A percentile compares a stretch with the other conserved stretches of the same genome.
Evolutionary conservation across 2,888 invertebrate species (phyloP).

Genomic region (Drosophila planitibia): DNA sequence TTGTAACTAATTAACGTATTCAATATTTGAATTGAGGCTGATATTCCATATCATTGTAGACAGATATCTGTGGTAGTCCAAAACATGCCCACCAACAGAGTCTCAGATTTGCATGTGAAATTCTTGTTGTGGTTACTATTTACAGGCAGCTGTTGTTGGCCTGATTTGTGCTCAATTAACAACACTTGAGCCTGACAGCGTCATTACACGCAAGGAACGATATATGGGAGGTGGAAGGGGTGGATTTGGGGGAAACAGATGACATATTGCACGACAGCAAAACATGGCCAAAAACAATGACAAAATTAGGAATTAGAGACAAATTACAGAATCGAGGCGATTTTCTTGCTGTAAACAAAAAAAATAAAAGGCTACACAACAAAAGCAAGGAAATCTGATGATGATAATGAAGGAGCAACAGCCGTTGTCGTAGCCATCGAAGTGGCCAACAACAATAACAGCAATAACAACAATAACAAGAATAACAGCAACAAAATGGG

Average conservation of each 20-base stretch:
- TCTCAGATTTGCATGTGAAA: background rate
- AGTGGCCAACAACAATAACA: slow-evolving; percentile 31
- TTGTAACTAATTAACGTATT: background rate
- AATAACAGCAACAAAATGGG: slow-evolving; percentile 38
- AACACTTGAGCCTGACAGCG: slow-evolving; percentile 44
- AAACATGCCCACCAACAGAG: background rate
- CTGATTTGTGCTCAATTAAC: slow-evolving; percentile 59
- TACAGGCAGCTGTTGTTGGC: slow-evolving; percentile 19
- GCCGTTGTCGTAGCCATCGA: slow-evolving; percentile 20
- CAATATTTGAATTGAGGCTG: background rate
- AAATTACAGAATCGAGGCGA: slow-evolving; percentile 45
- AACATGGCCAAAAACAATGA: slow-evolving; percentile 37
- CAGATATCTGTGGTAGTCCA: background rate
- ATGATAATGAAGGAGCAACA: slow-evolving; percentile 23
- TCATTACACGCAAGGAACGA: slow-evolving; percentile 26
- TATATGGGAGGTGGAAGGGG: background rate
- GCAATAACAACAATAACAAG: slow-evolving; percentile 9
- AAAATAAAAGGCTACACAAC: background rate
- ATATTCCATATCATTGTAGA: background rate
- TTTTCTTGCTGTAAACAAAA: background rate
- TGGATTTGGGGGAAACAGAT: slow-evolving; percentile 14
- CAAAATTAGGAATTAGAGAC: slow-evolving; percentile 61
- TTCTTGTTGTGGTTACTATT: slow-evolving; percentile 1
- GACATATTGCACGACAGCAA: slow-evolving; percentile 56
- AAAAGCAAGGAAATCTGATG: slow-evolving; percentile 22